phyloP scores from a whole-genome alignment of 2,888 invertebrate genomes.

The Athalia cordata region DNA sequence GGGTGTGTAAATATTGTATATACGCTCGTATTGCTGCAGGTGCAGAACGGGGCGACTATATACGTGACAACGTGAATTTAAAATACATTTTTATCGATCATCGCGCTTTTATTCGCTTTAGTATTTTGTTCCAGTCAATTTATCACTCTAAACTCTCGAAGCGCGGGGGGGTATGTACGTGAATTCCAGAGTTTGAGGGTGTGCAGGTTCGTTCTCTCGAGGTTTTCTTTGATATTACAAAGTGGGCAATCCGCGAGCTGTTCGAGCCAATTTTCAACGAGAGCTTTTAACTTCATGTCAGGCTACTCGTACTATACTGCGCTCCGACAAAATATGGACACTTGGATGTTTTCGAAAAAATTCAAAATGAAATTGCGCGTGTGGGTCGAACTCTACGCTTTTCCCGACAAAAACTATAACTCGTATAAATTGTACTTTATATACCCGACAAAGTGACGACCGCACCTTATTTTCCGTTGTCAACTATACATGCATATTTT shows the following conservation, averaged over 20 bases:
- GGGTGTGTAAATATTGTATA: not conserved
- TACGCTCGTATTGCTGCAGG: too few relatives aligned
- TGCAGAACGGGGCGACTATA: not conserved
- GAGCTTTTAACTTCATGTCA: conserved; percentile 30
- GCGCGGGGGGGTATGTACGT: not conserved
- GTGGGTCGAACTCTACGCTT: too few relatives aligned
- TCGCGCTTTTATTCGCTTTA: conserved; percentile 14
- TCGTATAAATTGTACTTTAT: too few relatives aligned
- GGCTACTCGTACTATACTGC: conserved; percentile 1
- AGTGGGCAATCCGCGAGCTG: conserved; percentile 24
- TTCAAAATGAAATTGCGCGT: too few relatives aligned
- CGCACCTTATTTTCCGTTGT: too few relatives aligned
- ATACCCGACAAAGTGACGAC: too few relatives aligned
- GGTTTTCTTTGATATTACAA: conserved; percentile 30
- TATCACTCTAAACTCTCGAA: conserved; percentile 11
- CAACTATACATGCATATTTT: too few relatives aligned
- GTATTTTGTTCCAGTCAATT: conserved; percentile 37
- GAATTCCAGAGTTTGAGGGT: conserved; percentile 1
- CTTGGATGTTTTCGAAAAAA: not conserved
- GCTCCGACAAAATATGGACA: not conserved
- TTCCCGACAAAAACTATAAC: too few relatives aligned
- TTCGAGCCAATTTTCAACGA: conserved; percentile 23
- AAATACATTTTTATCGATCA: conserved; percentile 35
- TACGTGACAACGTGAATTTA: conserved; percentile 28
- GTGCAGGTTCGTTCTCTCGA: not conserved